Evolutionary conservation across 2,113 vertebrate genomes (phyloP).

Genomic region (Pterocles burchelli): DNA sequence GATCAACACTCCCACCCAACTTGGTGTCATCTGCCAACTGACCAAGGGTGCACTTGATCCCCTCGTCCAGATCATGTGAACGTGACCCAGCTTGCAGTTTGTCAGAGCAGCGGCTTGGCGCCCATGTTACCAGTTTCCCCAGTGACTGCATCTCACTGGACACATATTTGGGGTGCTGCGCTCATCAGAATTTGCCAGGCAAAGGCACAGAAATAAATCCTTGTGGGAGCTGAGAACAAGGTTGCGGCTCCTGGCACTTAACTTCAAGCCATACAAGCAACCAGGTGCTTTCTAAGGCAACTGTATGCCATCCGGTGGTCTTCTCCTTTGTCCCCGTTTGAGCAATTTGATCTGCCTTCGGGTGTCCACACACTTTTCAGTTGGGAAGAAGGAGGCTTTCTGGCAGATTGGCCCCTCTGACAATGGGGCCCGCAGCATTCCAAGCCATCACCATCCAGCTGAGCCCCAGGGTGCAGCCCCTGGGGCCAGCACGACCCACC

Average conservation of each 20-base stretch:
- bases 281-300: not conserved
- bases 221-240: too few species aligned
- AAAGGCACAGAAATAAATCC: not conserved
- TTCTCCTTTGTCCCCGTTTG: not conserved
- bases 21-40: too few species aligned
- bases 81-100: rapidly evolving
- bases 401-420: not conserved
- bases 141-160: not conserved
- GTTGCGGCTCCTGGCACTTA: rapidly evolving
- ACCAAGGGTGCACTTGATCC: too few species aligned
- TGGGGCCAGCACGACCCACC: not conserved
- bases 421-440: not conserved
- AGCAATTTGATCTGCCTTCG: not conserved
- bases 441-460: rapidly evolving
- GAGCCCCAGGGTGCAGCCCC: not conserved
- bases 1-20: too few species aligned
- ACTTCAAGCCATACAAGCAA: not conserved
- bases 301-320: too few species aligned
- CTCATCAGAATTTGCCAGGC: not conserved
- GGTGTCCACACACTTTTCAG: rapidly evolving
- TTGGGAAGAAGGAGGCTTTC: not conserved
- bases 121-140: not conserved
- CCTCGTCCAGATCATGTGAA: not conserved
- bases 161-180: not conserved
- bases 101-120: not conserved